Percentiles rank a stretch among this genome's conserved stretches.
Conservation (phyloP, 1,140 invertebrate genomes). For the Lordiphosa mommai region DNA sequence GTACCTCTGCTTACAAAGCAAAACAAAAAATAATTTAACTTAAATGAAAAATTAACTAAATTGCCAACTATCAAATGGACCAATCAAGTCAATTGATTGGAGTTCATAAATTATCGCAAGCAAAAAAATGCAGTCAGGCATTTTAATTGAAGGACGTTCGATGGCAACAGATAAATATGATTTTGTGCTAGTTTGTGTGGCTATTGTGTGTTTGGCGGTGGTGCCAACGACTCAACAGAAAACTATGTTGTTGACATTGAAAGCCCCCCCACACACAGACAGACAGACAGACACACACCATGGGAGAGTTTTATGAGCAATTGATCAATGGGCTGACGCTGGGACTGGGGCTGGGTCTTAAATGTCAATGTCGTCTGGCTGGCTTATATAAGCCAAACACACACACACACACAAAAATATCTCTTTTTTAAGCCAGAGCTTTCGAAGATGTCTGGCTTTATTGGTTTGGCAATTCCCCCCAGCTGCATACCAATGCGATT, state of each 20-base stretch:
- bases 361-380: constrained; percentile 41
- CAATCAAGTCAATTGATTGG: constrained; percentile 2
- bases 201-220: constrained; percentile 19
- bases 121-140: constrained; percentile 43
- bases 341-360: not conserved
- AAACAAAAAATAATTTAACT: no score
- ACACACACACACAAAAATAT: not conserved
- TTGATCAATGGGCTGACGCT: not conserved
- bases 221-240: not conserved
- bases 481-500: constrained; percentile 53
- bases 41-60: no score
- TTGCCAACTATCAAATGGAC: no score
- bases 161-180: constrained; percentile 30
- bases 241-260: constrained; percentile 42
- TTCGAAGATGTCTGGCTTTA: no score
- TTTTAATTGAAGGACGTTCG: constrained; percentile 60
- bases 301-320: not conserved
- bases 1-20: no score
- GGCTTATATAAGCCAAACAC: not conserved
- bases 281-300: not conserved
- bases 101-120: not conserved
- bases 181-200: constrained; percentile 26
- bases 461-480: not conserved
- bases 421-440: no score
- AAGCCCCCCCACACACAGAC: not conserved